Base-by-base conservation (phyloP, 2,888 invertebrate genomes). In the Apodemia duryi region DNA sequence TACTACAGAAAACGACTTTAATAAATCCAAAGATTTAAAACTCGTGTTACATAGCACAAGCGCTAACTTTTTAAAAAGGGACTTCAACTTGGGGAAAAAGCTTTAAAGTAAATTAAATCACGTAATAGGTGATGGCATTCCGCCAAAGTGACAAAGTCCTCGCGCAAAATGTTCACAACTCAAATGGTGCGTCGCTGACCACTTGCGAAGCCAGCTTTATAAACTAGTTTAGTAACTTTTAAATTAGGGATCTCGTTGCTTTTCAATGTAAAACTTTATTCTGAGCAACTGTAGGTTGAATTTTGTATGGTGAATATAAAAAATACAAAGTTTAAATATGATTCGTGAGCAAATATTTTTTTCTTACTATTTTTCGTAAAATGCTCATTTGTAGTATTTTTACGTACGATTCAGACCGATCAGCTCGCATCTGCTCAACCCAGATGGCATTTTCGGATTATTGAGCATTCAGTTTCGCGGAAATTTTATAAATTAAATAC, bases 71-170 rank as follows among this genome's bases (percentile, higher is more conserved):
- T 57, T 57, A 57, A 57, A 57, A 54, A 54, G 54, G 28, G 29
- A 57, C 57, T 57, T 32, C 57, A 57, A 57, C 11, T 57, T 57
- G 57, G 57, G 32, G 57, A 13, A 60, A 49, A 60, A 35, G 35
- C 32, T 60, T 60, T 60, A 60, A 60, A 60, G 57, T 60, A 60
- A 60, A 60, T 60, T 60, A 60, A 60, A 60, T 60, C 57, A 60
- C 32, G 57, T 60, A 60, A 60, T 60, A 60, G 57, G 57, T 60
- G 57, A 57, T 57, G 57, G 57, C 57, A 60, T 60, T 35, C 57
- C 57, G 57, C 57, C 57, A 60, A 60, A 60, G 57, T 60, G 57
- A 60, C 57, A 60, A 54, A 57, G 57, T 57, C 57, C 57, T 60
- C 57, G 28, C 54, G 29, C 57, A 60, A 60, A 60, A 60, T 60